Base-by-base conservation (phyloP, 2,888 invertebrate genomes). In the Melangyna quadrimaculata region DNA sequence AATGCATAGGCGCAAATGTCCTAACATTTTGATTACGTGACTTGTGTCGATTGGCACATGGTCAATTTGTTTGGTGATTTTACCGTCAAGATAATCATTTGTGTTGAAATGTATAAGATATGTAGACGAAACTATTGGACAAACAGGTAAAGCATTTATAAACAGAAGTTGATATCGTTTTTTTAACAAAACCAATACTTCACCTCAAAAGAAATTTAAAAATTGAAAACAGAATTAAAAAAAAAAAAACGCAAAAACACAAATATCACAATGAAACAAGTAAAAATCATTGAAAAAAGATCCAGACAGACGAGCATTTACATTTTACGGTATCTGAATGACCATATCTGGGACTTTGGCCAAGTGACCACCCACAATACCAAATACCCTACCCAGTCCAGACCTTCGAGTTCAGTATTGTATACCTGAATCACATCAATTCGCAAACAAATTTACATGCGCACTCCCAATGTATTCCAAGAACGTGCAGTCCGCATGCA, bases 301-400 rank as follows among this genome's bases (percentile, higher is more conserved):
- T 75, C 43, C 69, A 55, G 78, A 73, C 69, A 55, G 82, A 78
- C 73, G 63, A 35, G 32, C 81, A 83, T 83, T 83, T 83, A 53
- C 86, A 86, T 78, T 65, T 81, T 73, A 81, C 57, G 51, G 71
- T 84, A 78, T 73, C 69, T 63, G 73, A 69, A 82, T 43, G 72
- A 63, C 72, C 72, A 29, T 72, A 72, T 72, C 81, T 78, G 81
- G 78, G 35, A 24, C 27, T n/a, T n/a, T n/a, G n/a, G n/a, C n/a
- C n/a, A n/a, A n/a, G n/a, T 22, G 82, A 55, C 82, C 82, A 83
- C 82, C 82, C 82, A 78, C 78, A 69, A 81, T 27, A 57, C 12
- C 14, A 12, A 7, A 35, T 57, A 35, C 57, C 17, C 9, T 3
- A 51, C 10, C 45, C 67, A 45, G 45, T 19, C 45, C 3, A 35